Base-by-base conservation (phyloP, 1,140 invertebrate genomes). In the Cylas formicarius region DNA sequence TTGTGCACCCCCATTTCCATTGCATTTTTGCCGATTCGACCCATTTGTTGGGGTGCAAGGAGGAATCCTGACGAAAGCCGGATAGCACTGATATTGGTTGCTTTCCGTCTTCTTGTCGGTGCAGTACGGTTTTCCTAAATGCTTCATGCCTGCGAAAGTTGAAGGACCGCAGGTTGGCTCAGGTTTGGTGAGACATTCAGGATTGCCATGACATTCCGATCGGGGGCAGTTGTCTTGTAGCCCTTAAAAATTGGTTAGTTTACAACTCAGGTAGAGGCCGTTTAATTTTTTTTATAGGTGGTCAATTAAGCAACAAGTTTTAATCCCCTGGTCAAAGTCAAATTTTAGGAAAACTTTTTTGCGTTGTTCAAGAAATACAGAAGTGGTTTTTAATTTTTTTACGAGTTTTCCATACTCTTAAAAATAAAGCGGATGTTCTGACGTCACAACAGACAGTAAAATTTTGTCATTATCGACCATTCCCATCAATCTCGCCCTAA, bases 201-300 rank as follows among this genome's bases (percentile, higher is more conserved):
- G 79, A 31, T 75, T 65, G 17, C 81, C 81, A 45, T 76, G 75
- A 53, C 82, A 85, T 40, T 79, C 73, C 23, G 70, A 74, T 16
- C 82, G 68, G 14, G 75, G 73, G 51, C 82, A 86, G 40, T 81
- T 75, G 55, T 85, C 81, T 61, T 86, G 82, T 4, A 86, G 63
- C 28, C 46, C 46, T 48, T 23, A 14, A 35, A 10, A 36, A n/a
- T n/a, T n/a, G n/a, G n/a, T n/a, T n/a, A n/a, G n/a, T n/a, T n/a
- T n/a, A n/a, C n/a, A n/a, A n/a, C n/a, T n/a, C n/a, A n/a, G n/a
- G n/a, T n/a, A n/a, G n/a, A n/a, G n/a, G n/a, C n/a, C n/a, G n/a
- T n/a, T n/a, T n/a, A n/a, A n/a, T n/a, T n/a, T n/a, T n/a, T n/a
- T n/a, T n/a, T n/a, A n/a, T n/a, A n/a, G n/a, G n/a, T n/a, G n/a